phyloP scores from a whole-genome alignment of 2,888 invertebrate species.

The Ernsta delagoae region DNA sequence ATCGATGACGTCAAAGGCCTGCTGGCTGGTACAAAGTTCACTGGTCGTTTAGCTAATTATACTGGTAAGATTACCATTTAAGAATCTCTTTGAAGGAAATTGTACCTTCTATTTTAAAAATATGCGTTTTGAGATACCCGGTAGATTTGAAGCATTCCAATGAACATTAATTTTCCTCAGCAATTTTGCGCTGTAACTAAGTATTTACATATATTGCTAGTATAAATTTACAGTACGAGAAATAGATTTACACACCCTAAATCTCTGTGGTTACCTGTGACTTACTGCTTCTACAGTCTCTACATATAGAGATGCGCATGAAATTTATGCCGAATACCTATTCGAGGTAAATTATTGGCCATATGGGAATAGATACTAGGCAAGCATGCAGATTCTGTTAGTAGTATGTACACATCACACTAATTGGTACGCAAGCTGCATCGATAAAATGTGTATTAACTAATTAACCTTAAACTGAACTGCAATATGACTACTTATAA shows the following conservation, averaged over 20 bases:
- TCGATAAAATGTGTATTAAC: neutral
- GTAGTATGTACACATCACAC: neutral
- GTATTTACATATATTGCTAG: too few species aligned
- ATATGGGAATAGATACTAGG: neutral
- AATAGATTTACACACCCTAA: neutral
- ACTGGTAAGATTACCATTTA: slow-evolving; percentile 4
- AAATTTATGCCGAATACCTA: neutral
- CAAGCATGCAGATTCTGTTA: slow-evolving; percentile 1
- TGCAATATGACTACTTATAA: too few species aligned
- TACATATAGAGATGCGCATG: neutral
- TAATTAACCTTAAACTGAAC: too few species aligned
- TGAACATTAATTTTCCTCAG: too few species aligned
- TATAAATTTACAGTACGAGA: neutral
- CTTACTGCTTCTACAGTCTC: neutral
- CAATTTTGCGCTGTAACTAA: too few species aligned
- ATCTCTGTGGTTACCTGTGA: neutral
- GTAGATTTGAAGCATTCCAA: too few species aligned
- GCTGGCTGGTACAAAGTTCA: neutral
- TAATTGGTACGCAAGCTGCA: neutral
- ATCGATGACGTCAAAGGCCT: slow-evolving; percentile 28
- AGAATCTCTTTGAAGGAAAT: neutral
- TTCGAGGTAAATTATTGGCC: slow-evolving; percentile 1
- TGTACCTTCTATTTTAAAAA: too few species aligned
- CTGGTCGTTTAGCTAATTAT: slow-evolving; percentile 8
- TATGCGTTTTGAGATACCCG: too few species aligned